phyloP scores from a whole-genome alignment of 2,113 vertebrate species.

The Hiodon tergisus region DNA sequence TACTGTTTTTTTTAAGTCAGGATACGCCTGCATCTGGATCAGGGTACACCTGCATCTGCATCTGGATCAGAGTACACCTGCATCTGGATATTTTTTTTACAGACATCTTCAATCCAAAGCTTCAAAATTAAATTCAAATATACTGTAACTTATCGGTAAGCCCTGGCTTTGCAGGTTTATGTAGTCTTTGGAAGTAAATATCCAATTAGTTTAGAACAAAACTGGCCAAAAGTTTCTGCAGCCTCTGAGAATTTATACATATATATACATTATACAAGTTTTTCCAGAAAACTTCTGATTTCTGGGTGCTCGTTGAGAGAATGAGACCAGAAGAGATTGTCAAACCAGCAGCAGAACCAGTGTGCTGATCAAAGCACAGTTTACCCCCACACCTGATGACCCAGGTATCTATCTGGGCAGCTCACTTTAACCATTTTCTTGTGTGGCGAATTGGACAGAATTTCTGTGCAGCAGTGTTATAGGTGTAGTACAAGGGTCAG shows the following conservation, averaged over 20 bases:
- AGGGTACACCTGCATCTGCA: conserved; percentile 7
- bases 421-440: no score
- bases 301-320: no score
- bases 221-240: not conserved
- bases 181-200: not conserved
- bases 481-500: no score
- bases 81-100: not conserved
- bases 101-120: not conserved
- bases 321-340: no score
- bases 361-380: no score
- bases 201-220: not conserved
- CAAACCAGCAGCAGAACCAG: no score
- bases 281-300: not conserved
- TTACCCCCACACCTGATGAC: no score
- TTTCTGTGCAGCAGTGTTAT: no score
- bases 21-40: conserved; percentile 15
- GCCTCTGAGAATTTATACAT: not conserved
- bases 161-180: conserved; percentile 3
- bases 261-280: not conserved
- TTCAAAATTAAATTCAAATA: not conserved
- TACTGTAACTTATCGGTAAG: not conserved
- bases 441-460: no score
- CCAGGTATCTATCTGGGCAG: no score
- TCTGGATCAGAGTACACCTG: conserved; percentile 2
- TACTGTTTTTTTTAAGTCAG: not conserved